Percentiles rank a stretch among this genome's conserved stretches.
phyloP scores from a whole-genome alignment of 37 sponge, comb jelly and placozoan genomes.

The Geodia barretti region DNA sequence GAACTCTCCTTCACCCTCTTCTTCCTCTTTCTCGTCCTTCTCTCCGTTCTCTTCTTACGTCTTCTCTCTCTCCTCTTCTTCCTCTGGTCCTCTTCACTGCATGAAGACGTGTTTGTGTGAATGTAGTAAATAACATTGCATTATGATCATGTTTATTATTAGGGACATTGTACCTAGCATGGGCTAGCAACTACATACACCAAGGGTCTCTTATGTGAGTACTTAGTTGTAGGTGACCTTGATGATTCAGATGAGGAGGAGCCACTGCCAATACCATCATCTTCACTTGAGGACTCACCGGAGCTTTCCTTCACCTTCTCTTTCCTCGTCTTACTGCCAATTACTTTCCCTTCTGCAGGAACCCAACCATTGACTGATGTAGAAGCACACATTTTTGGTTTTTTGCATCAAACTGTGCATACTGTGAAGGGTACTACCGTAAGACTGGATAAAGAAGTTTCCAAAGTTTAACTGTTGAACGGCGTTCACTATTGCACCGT shows the following conservation, averaged over 20 bases:
- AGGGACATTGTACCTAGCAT: too few relatives aligned
- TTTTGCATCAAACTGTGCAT: too few relatives aligned
- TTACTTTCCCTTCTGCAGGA: constrained; percentile 21
- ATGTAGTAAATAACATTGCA: too few relatives aligned
- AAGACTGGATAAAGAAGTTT: too few relatives aligned
- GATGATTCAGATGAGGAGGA: background rate
- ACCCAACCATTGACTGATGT: background rate
- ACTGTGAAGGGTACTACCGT: too few relatives aligned
- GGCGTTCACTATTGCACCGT: too few relatives aligned
- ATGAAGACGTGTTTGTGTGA: background rate
- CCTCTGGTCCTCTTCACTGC: constrained; percentile 27
- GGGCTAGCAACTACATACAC: too few relatives aligned
- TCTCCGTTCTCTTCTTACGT: background rate
- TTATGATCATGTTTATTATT: too few relatives aligned
- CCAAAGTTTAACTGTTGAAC: too few relatives aligned
- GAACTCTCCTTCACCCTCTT: constrained; percentile 41
- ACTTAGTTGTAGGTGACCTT: too few relatives aligned
- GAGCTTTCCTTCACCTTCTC: constrained; percentile 4
- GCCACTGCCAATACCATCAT: constrained; percentile 24
- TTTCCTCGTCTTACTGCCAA: background rate
- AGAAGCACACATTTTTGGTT: too few relatives aligned
- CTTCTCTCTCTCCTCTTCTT: constrained; percentile 36
- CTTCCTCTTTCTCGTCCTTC: constrained; percentile 36
- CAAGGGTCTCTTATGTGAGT: too few relatives aligned
- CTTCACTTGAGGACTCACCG: constrained; percentile 40